phyloP scores from a whole-genome alignment of 2,797 vertebrate species.

The Urophycis tenuis region DNA sequence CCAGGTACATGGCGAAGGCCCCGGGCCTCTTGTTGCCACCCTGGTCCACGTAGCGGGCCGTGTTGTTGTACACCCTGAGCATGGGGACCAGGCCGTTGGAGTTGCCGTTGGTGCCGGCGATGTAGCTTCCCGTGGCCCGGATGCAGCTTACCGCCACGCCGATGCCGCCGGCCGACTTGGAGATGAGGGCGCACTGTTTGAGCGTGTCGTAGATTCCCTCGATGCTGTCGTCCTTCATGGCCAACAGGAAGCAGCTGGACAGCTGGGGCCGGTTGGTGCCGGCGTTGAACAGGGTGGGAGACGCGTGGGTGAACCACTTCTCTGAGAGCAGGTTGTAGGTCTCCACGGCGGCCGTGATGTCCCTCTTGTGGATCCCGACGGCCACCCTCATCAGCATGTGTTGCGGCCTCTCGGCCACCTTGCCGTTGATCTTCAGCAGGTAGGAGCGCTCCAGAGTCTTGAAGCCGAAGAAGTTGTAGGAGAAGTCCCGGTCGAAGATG shows the following conservation, averaged over 20 bases:
- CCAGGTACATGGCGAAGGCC: conserved; percentile 96
- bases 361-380: conserved; percentile 83
- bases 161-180: conserved; percentile 94
- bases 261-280: conserved; percentile 94
- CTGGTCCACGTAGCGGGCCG: conserved; percentile 94
- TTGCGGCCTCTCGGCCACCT: conserved; percentile 93
- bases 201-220: conserved; percentile 95
- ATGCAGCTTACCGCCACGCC: conserved; percentile 95
- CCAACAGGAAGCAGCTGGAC: conserved; percentile 94
- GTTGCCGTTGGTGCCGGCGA: conserved; percentile 95
- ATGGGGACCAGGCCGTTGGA: conserved; percentile 96
- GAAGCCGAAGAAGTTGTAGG: conserved; percentile 98
- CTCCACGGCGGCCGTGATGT: conserved; percentile 89
- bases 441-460: conserved; percentile 97
- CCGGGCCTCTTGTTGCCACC: conserved; percentile 98
- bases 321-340: conserved; percentile 97
- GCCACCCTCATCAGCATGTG: conserved; percentile 98
- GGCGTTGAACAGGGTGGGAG: conserved; percentile 94
- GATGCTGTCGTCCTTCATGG: conserved; percentile 97
- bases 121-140: conserved; percentile 93
- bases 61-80: conserved; percentile 98
- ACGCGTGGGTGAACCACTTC: conserved; percentile 97
- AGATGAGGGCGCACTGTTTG: conserved; percentile 95
- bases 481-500: conserved; percentile 94
- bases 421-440: conserved; percentile 89